Base-by-base conservation (phyloP, 2,888 invertebrate genomes). In the Pandemis corylana region DNA sequence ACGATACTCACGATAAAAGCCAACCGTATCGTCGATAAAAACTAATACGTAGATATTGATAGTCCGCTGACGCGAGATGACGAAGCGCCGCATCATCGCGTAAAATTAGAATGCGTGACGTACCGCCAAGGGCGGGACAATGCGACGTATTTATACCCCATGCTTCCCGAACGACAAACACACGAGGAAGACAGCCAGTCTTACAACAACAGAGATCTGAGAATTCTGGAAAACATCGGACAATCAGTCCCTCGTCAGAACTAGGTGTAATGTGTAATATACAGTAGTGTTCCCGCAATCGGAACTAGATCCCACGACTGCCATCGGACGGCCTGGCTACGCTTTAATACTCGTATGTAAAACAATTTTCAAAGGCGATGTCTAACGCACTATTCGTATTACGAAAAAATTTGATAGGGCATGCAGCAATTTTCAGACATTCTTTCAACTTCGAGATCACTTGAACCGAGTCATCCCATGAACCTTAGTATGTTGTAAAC, bases 101-200 rank as follows among this genome's bases (percentile, higher is more conserved):
- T 20, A 56, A 56, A 56, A 56, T 56, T 56, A 56, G 56, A 56
- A 56, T 56, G n/a, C 13, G 15, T 56, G 56, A 56, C 56, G 56
- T 13, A 9, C 20, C 20, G 56, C 13, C 56, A 56, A 56, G 56
- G 56, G 7, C 56, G 20, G 15, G 56, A 56, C 56, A 56, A 56
- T 51, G 1, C 56, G 20, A n/a, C 20, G 56, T 56, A 56, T 56
- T 56, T 20, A 56, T 20, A 56, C 5, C 20, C 20, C 9, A 9
- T 20, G 20, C 13, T 6, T n/a, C 7, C n/a, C 51, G n/a, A n/a
- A 51, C 13, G n/a, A 6, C 51, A n/a, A n/a, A 51, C n/a, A n/a
- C 7, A 6, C 51, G 13, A 6, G 51, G 51, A 51, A 51, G n/a
- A 51, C n/a, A 36, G 28, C n/a, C 51, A 5, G 6, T 51, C n/a